Evolutionary conservation across 2,888 invertebrate genomes (phyloP).

Genomic region (Morpho deidamia): DNA sequence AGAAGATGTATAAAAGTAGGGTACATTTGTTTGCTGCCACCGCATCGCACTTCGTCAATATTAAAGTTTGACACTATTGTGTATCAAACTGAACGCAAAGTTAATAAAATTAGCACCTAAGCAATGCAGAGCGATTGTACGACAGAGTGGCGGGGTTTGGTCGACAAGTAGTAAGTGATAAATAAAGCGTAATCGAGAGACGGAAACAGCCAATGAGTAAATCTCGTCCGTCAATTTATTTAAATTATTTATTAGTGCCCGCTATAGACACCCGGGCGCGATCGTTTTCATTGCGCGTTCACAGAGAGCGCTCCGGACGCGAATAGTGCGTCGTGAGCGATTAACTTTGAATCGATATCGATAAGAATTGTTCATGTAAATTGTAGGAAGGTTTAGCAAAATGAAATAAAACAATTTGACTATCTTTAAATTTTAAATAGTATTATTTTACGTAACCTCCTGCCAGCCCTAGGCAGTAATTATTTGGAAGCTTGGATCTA

Average conservation of each 20-base stretch:
- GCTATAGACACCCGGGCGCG: constrained; percentile 73
- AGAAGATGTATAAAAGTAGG: too few relatives aligned
- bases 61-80: too few relatives aligned
- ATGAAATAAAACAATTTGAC: too few relatives aligned
- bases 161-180: constrained; percentile 72
- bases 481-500: too few relatives aligned
- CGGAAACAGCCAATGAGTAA: constrained; percentile 78
- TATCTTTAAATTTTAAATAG: too few relatives aligned
- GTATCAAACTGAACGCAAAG: constrained; percentile 7
- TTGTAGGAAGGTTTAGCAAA: too few relatives aligned
- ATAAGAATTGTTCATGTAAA: background rate
- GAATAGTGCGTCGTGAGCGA: constrained; percentile 35
- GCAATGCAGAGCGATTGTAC: constrained; percentile 25
- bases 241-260: constrained; percentile 78
- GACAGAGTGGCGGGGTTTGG: constrained; percentile 42
- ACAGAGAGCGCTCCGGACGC: constrained; percentile 63
- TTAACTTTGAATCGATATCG: constrained; percentile 39
- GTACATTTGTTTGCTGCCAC: too few relatives aligned
- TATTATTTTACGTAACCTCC: too few relatives aligned
- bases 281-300: constrained; percentile 67
- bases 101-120: constrained; percentile 16
- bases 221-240: constrained; percentile 79
- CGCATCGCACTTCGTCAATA: too few relatives aligned
- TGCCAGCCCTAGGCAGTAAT: too few relatives aligned
- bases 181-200: constrained; percentile 77